Evolutionary conservation across 2,797 vertebrate genomes (phyloP).

Genomic region (Anomalospiza imberbis): DNA sequence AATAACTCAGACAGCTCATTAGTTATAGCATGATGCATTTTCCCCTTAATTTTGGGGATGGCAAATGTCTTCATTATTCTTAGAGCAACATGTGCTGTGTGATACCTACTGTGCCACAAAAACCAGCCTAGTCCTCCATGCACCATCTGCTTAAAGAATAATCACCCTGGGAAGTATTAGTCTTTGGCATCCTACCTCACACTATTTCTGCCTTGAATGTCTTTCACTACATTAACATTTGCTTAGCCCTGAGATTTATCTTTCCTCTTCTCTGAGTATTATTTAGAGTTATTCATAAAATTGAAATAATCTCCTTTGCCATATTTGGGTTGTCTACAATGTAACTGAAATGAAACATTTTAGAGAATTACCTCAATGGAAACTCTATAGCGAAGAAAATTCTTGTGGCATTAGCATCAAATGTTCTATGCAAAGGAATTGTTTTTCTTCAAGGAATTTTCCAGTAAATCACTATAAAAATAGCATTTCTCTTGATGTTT

Average conservation of each 20-base stretch:
- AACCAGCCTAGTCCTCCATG: not conserved
- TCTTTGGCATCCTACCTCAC: not conserved
- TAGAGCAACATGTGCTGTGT: not conserved
- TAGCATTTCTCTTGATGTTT: slow-evolving; percentile 26
- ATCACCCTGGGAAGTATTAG: not conserved
- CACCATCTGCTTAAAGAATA: not conserved
- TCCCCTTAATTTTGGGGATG: not conserved
- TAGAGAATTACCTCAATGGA: slow-evolving; percentile 32
- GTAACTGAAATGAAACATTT: slow-evolving; percentile 14
- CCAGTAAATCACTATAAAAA: slow-evolving; percentile 6
- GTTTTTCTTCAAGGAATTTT: slow-evolving; percentile 35
- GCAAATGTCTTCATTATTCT: slow-evolving; percentile 13
- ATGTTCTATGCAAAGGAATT: slow-evolving; percentile 8
- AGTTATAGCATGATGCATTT: not conserved
- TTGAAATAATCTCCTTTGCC: not conserved
- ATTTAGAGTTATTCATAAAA: slow-evolving; percentile 19
- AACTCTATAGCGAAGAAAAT: slow-evolving; percentile 35
- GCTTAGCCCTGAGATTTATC: not conserved
- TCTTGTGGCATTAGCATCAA: not conserved
- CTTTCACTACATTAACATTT: not conserved
- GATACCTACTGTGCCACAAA: not conserved
- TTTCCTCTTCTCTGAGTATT: not conserved
- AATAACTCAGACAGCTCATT: slow-evolving; percentile 47
- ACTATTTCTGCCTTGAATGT: not conserved
- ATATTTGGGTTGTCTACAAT: not conserved